These are phyloP conservation scores for Drosophila kuntzei DNA, from an alignment of 2,888 invertebrate species.

Conservation along the genomic window DNA sequence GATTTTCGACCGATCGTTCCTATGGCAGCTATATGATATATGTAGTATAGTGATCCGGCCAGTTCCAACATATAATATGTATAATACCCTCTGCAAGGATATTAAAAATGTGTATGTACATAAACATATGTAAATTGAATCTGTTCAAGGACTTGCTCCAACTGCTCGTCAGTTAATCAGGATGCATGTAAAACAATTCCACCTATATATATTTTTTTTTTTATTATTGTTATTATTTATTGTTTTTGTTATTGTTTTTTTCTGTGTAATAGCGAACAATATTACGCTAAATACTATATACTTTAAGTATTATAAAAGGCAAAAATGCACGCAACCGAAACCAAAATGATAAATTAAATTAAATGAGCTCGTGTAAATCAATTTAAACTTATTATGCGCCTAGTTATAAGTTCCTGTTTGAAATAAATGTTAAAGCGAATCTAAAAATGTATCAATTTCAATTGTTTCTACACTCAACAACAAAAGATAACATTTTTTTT, in stretches of 20 bases:
- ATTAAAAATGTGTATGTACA: background rate
- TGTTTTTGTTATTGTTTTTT: conserved; percentile 17
- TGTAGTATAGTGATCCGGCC: too few relatives aligned
- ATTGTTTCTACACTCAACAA: background rate
- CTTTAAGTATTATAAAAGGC: conserved; percentile 47
- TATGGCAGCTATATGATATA: background rate
- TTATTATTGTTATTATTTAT: background rate
- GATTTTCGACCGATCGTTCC: background rate
- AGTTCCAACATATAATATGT: too few relatives aligned
- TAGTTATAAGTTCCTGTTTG: conserved; percentile 77
- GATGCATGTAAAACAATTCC: conserved; percentile 46
- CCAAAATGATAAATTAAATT: conserved; percentile 19
- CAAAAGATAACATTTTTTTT: too few relatives aligned
- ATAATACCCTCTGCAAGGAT: background rate
- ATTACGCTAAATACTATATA: conserved; percentile 42
- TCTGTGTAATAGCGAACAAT: conserved; percentile 25
- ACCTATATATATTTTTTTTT: conserved; percentile 18
- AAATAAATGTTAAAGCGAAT: conserved; percentile 73
- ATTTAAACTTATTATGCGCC: conserved; percentile 55
- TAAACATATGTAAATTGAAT: conserved; percentile 11
- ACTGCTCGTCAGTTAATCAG: conserved; percentile 19
- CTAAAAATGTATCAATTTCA: background rate
- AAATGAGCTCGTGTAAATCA: conserved; percentile 36
- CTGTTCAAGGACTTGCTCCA: conserved; percentile 4
- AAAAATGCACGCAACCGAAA: conserved; percentile 38